These are phyloP conservation scores for Sebastes iracundus DNA, from an alignment of 2,797 vertebrate species.

Conservation along the genomic window DNA sequence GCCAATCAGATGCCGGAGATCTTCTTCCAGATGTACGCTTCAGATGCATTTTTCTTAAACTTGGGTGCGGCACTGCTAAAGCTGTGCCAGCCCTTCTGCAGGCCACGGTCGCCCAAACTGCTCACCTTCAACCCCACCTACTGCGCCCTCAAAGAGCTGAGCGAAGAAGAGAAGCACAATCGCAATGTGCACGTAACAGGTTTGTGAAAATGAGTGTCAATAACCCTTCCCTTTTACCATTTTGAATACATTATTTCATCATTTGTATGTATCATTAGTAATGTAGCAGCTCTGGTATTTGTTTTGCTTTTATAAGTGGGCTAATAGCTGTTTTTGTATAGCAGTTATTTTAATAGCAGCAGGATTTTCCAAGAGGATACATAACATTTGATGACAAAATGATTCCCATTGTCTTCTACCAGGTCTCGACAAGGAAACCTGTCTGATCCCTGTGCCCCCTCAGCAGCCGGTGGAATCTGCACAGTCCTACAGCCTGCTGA, in stretches of 20 bases:
- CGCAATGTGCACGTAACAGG: constrained; percentile 95
- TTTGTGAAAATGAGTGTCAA: constrained; percentile 40
- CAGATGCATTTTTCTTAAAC: constrained; percentile 96
- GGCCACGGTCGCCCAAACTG: constrained; percentile 89
- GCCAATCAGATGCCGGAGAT: constrained; percentile 99
- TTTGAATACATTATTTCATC: not conserved
- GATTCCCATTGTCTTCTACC: not conserved
- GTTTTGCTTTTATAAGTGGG: not conserved
- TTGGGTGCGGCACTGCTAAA: constrained; percentile 93
- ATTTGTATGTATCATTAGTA: not conserved
- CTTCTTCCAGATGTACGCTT: constrained; percentile 96
- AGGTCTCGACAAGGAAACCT: constrained; percentile 98
- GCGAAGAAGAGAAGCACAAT: constrained; percentile 91
- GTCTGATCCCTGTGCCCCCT: constrained; percentile 89
- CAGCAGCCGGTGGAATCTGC: constrained; percentile 87
- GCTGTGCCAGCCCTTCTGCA: constrained; percentile 98
- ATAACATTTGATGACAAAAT: not conserved
- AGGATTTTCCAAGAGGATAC: not conserved
- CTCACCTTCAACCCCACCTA: constrained; percentile 97
- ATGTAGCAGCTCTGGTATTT: not conserved
- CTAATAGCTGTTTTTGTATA: not conserved
- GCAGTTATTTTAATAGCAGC: not conserved
- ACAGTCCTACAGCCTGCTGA: constrained; percentile 94
- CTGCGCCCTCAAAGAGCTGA: constrained; percentile 92
- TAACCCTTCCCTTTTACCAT: not conserved